Evolutionary conservation across 2,113 vertebrate genomes (phyloP).

Genomic region (Coreoperca whiteheadi): DNA sequence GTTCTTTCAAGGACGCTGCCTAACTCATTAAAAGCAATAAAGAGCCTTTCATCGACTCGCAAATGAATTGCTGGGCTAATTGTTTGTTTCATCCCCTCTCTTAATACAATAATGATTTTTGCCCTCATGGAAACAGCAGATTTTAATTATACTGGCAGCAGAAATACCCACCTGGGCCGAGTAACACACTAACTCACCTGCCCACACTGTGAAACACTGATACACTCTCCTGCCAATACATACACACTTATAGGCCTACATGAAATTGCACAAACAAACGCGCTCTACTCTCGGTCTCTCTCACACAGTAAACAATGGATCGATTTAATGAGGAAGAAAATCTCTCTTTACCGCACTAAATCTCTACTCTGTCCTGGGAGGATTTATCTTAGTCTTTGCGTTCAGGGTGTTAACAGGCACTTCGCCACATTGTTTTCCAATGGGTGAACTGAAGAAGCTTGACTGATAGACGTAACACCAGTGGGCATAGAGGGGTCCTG

Average conservation of each 20-base stretch:
- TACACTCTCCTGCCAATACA: background rate
- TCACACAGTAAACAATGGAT: constrained; percentile 14
- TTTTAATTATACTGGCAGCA: constrained; percentile 48
- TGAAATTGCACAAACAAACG: constrained; percentile 1
- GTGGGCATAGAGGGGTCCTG: background rate
- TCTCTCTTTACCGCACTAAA: constrained; percentile 30
- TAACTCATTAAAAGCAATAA: constrained; percentile 17
- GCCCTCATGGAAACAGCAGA: constrained; percentile 12
- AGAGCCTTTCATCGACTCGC: constrained; percentile 36
- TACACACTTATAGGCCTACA: background rate
- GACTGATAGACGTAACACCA: background rate
- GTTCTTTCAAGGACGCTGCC: constrained; percentile 21
- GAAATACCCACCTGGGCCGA: constrained; percentile 30
- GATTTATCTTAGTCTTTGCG: constrained; percentile 32
- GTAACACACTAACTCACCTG: constrained; percentile 10
- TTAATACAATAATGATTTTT: constrained; percentile 31
- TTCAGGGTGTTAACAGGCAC: constrained; percentile 27
- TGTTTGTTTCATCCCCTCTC: constrained; percentile 36
- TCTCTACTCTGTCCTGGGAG: background rate
- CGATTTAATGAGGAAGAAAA: constrained; percentile 44
- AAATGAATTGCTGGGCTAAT: constrained; percentile 42
- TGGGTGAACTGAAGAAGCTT: background rate
- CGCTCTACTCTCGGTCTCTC: background rate
- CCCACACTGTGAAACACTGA: constrained; percentile 19
- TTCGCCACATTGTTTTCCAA: constrained; percentile 7